These are phyloP conservation scores for Melanchra persicariae DNA, from an alignment of 2,888 invertebrate genomes.

Conservation along the genomic window DNA sequence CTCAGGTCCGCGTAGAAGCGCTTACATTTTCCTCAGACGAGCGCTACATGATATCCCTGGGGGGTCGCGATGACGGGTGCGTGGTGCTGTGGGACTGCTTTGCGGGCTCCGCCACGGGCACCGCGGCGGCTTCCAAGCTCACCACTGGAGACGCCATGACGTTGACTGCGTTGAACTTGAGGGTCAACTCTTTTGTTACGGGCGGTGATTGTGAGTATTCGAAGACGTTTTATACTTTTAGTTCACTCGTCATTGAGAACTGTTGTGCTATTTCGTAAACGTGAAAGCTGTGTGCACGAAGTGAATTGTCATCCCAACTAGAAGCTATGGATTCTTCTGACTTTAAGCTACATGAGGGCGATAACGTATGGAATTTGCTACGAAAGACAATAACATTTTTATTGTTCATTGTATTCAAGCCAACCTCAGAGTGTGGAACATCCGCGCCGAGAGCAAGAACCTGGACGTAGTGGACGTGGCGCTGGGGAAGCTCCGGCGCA, in stretches of 20 bases:
- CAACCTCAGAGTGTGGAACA: constrained; percentile 94
- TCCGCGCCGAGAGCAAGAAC: constrained; percentile 93
- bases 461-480: constrained; percentile 94
- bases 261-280: no score
- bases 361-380: no score
- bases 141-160: constrained; percentile 93
- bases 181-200: constrained; percentile 93
- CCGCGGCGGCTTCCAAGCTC: constrained; percentile 91
- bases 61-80: constrained; percentile 97
- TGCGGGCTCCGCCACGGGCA: constrained; percentile 92
- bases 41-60: constrained; percentile 95
- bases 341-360: no score
- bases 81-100: constrained; percentile 96
- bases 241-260: no score
- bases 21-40: constrained; percentile 96
- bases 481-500: constrained; percentile 94
- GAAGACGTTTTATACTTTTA: no score
- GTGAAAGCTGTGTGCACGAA: no score
- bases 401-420: constrained; percentile 74
- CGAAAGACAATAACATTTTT: no score
- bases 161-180: constrained; percentile 88
- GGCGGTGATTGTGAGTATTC: constrained; percentile 92
- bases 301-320: no score
- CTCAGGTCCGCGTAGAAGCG: constrained; percentile 94
- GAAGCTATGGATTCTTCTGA: no score